These are phyloP conservation scores for Crioceris asparagi DNA, from an alignment of 2,888 invertebrate species.

Conservation along the genomic window DNA sequence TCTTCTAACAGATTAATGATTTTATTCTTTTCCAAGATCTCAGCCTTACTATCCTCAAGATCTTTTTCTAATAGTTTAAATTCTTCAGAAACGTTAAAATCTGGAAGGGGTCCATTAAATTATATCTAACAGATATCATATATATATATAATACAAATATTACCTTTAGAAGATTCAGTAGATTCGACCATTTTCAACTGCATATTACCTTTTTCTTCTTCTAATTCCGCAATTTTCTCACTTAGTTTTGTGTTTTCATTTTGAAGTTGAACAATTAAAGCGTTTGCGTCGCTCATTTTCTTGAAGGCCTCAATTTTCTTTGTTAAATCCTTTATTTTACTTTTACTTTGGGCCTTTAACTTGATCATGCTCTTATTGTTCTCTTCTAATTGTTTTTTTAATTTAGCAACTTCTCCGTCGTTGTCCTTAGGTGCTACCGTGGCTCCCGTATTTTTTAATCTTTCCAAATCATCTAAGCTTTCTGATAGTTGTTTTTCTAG, in stretches of 20 bases:
- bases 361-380: slow-evolving; percentile 69
- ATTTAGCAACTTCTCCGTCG: slow-evolving; percentile 37
- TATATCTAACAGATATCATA: too few relatives aligned
- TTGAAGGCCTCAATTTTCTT: slow-evolving; percentile 59
- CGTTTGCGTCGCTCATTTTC: slow-evolving; percentile 56
- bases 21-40: slow-evolving; percentile 26
- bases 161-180: slow-evolving; percentile 23
- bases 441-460: slow-evolving; percentile 18
- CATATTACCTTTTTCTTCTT: slow-evolving; percentile 82
- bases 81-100: slow-evolving; percentile 25
- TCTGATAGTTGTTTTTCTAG: slow-evolving; percentile 22
- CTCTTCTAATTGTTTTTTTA: slow-evolving; percentile 62
- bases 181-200: slow-evolving; percentile 75
- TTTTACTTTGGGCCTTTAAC: slow-evolving; percentile 59
- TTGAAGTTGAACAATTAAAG: slow-evolving; percentile 53
- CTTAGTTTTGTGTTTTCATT: slow-evolving; percentile 52
- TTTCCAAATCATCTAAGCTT: slow-evolving; percentile 17
- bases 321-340: slow-evolving; percentile 64
- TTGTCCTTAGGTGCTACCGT: slow-evolving; percentile 20
- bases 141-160: slow-evolving; percentile 4
- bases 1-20: slow-evolving; percentile 26
- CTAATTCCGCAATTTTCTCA: slow-evolving; percentile 67
- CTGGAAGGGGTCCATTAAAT: slow-evolving; percentile 16
- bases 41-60: slow-evolving; percentile 20
- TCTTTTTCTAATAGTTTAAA: slow-evolving; percentile 26